Evolutionary conservation across 2,113 vertebrate genomes (phyloP).

Genomic region (Pseudopipra pipra): DNA sequence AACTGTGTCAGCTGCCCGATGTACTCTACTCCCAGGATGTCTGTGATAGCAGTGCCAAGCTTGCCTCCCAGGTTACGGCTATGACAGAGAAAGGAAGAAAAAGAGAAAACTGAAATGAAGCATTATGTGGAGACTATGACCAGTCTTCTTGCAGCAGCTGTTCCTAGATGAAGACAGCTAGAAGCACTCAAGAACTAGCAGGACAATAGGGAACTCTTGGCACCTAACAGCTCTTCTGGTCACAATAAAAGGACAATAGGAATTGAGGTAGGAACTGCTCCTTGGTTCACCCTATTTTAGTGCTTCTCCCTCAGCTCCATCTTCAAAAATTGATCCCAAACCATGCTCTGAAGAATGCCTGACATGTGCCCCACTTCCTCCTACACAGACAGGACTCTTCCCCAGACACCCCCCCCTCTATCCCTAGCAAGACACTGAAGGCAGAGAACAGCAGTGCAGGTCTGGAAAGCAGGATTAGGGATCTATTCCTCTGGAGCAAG

Average conservation of each 20-base stretch:
- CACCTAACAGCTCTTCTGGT: neutral
- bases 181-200: neutral
- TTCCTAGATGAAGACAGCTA: neutral
- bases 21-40: constrained; percentile 83
- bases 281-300: neutral
- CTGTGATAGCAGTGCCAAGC: constrained; percentile 84
- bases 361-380: neutral
- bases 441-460: neutral
- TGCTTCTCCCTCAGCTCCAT: neutral
- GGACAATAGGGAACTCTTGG: neutral
- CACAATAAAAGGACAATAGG: neutral
- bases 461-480: neutral
- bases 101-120: neutral
- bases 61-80: constrained; percentile 95
- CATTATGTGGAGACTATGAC: neutral
- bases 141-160: neutral
- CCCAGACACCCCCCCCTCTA: neutral
- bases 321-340: neutral
- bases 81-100: neutral
- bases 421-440: neutral
- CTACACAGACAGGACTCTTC: neutral
- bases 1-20: constrained; percentile 89
- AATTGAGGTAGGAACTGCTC: neutral
- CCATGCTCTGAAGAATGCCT: neutral
- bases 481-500: neutral